Conservation (phyloP, 2,888 invertebrate species). For the Polydrusus tereticollis region DNA sequence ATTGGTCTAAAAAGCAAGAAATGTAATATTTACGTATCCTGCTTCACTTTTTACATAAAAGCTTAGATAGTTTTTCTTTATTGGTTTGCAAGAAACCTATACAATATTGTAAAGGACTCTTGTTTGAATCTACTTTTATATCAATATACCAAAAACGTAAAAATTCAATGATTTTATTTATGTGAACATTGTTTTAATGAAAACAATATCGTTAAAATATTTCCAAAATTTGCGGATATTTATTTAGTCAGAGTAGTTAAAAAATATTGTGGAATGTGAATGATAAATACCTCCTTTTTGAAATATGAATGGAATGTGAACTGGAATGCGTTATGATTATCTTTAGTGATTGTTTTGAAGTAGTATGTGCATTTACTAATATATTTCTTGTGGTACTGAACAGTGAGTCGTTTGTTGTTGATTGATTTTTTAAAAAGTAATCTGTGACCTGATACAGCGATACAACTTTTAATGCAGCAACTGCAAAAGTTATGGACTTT, state of each 20-base stretch:
- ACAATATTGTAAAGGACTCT: too few relatives aligned
- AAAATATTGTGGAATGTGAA: background rate
- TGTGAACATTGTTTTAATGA: background rate
- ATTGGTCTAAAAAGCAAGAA: too few relatives aligned
- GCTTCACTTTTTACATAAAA: too few relatives aligned
- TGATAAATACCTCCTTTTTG: background rate
- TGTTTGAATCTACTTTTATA: background rate
- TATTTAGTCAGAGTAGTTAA: background rate
- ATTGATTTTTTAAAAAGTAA: conserved; percentile 19
- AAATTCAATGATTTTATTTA: background rate
- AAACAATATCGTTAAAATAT: too few relatives aligned
- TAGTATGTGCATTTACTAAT: background rate
- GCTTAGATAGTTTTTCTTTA: too few relatives aligned
- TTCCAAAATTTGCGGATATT: background rate
- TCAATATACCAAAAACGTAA: background rate
- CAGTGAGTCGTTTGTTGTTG: background rate
- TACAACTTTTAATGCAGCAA: background rate
- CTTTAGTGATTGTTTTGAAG: too few relatives aligned
- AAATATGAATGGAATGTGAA: too few relatives aligned
- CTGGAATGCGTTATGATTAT: too few relatives aligned
- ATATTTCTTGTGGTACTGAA: background rate
- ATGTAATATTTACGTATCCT: too few relatives aligned
- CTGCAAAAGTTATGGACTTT: too few relatives aligned
- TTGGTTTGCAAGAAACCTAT: too few relatives aligned
- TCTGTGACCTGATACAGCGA: conserved; percentile 40